Evolutionary conservation across 2,797 vertebrate species (phyloP).

Genomic region (Oreortyx pictus): DNA sequence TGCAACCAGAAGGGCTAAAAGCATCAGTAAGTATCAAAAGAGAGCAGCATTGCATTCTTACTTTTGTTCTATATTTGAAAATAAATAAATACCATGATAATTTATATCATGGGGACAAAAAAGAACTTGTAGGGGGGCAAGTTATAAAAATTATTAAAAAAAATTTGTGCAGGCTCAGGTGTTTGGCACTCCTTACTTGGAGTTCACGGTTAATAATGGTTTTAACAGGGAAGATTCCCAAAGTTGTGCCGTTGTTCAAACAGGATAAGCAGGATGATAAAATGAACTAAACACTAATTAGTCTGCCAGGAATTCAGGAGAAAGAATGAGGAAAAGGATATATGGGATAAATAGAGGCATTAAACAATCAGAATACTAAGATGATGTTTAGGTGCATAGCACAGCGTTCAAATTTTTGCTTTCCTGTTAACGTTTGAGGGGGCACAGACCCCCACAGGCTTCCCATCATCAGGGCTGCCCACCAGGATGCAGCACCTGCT

Average conservation of each 20-base stretch:
- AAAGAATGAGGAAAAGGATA: background rate
- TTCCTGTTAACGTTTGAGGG: background rate
- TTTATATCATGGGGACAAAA: background rate
- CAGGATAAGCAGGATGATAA: background rate
- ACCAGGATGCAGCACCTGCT: background rate
- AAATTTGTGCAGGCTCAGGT: background rate
- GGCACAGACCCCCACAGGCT: background rate
- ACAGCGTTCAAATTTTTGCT: background rate
- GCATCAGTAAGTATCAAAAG: background rate
- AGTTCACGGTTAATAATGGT: background rate
- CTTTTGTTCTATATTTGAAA: background rate
- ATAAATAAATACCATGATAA: background rate
- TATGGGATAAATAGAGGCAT: background rate
- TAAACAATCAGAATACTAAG: background rate
- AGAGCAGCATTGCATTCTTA: background rate
- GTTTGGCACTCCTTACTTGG: background rate
- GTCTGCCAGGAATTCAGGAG: background rate
- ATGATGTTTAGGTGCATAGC: background rate
- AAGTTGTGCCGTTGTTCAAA: background rate
- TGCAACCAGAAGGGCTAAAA: background rate
- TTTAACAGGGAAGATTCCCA: background rate
- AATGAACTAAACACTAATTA: conserved; percentile 3
- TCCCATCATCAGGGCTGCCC: background rate
- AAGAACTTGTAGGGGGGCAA: background rate
- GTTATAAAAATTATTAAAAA: background rate